phyloP scores from a whole-genome alignment of 2,888 invertebrate species.

The Eurytoma adleriae region DNA sequence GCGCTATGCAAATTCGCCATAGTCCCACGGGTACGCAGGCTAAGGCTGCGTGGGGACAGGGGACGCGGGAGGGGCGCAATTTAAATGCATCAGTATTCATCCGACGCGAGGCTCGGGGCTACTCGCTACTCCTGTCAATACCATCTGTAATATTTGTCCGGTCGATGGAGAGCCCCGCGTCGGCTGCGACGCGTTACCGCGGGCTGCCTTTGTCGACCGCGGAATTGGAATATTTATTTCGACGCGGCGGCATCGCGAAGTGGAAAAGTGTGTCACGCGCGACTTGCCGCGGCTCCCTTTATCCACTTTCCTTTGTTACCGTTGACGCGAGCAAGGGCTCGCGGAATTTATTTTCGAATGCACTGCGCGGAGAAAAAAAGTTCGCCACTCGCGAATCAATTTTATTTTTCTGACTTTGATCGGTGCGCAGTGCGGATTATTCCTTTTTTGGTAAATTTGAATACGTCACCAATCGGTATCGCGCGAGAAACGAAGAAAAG shows the following conservation, averaged over 20 bases:
- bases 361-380: no score
- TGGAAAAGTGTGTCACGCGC: conserved; percentile 29
- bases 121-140: conserved; percentile 59
- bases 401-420: no score
- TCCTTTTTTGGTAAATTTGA: neutral
- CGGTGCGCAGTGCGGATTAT: neutral
- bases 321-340: no score
- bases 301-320: neutral
- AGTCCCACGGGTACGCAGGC: no score
- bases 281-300: neutral
- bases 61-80: conserved; percentile 52
- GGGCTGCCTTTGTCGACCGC: conserved; percentile 3
- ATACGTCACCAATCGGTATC: no score
- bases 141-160: conserved; percentile 61
- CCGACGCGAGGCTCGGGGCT: conserved; percentile 40
- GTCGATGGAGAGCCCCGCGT: neutral
- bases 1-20: conserved; percentile 34
- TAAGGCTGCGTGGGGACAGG: no score
- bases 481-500: neutral
- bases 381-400: no score
- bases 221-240: conserved; percentile 47
- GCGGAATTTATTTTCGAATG: neutral
- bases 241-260: neutral
- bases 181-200: no score
- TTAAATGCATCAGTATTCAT: conserved; percentile 64